Conservation (phyloP, 2,113 vertebrate species). For the Rhynchopsitta pachyrhyncha region DNA sequence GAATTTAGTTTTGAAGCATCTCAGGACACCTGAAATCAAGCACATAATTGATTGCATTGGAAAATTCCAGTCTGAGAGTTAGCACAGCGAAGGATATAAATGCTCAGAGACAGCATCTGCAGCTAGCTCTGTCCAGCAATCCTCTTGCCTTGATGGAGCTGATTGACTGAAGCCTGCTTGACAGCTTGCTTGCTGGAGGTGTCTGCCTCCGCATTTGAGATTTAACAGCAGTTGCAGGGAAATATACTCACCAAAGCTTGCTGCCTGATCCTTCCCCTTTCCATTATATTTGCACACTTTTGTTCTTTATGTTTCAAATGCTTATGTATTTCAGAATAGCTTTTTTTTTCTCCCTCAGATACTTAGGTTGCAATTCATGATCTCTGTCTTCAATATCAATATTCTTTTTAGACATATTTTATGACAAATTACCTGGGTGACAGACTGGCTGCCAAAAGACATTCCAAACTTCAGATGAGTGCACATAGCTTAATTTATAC, state of each 20-base stretch:
- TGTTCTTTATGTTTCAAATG: not conserved
- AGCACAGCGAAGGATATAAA: not conserved
- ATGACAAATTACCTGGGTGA: not conserved
- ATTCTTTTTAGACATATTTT: not conserved
- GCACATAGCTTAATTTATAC: not conserved
- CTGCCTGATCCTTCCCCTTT: not conserved
- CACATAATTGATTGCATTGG: not conserved
- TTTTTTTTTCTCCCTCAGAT: not conserved
- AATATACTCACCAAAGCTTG: not conserved
- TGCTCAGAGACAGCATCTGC: not conserved
- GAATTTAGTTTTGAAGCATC: not conserved
- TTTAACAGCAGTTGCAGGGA: not conserved
- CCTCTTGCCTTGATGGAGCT: not conserved
- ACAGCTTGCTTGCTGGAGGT: slow-evolving; percentile 38
- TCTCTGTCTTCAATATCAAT: not conserved
- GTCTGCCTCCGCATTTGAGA: slow-evolving; percentile 10
- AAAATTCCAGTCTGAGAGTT: slow-evolving; percentile 14
- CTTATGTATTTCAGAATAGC: not conserved
- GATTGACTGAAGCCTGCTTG: slow-evolving; percentile 32
- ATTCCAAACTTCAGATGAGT: not conserved
- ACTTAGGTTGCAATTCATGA: not conserved
- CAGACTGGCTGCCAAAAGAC: not conserved
- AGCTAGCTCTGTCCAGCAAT: not conserved
- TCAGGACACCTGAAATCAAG: not conserved
- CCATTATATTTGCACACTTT: not conserved